Evolutionary conservation across 2,888 invertebrate genomes (phyloP).

Genomic region (Phytoseiulus persimilis): DNA sequence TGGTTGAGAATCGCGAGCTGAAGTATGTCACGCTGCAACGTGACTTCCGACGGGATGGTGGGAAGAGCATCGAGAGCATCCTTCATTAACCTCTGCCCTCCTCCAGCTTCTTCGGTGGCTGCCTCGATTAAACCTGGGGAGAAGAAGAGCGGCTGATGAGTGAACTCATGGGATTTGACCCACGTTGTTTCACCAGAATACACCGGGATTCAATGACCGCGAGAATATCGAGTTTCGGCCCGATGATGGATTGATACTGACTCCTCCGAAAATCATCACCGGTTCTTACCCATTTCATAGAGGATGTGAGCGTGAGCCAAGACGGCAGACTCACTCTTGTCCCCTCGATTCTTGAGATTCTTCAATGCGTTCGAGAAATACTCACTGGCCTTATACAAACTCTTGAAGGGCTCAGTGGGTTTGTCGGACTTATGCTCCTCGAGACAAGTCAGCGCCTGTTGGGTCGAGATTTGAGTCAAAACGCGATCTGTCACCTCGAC

Average conservation of each 20-base stretch:
- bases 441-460: neutral
- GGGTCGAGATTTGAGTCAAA: neutral
- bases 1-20: slow-evolving; percentile 1
- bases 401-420: neutral
- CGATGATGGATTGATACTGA: too few relatives aligned
- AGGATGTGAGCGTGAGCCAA: slow-evolving; percentile 6
- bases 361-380: slow-evolving; percentile 16
- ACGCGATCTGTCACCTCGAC: too few relatives aligned
- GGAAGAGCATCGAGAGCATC: neutral
- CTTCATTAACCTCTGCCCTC: neutral
- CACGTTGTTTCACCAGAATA: too few relatives aligned
- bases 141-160: neutral
- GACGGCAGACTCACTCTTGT: neutral
- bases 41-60: neutral
- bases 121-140: neutral
- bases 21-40: neutral
- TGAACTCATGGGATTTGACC: too few relatives aligned
- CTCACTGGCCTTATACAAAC: slow-evolving; percentile 22
- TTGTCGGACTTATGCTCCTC: slow-evolving; percentile 20
- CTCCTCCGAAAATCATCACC: neutral
- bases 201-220: too few relatives aligned
- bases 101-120: slow-evolving; percentile 18
- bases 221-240: too few relatives aligned
- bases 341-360: slow-evolving; percentile 21
- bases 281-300: slow-evolving; percentile 22